Conservation (phyloP, 2,888 invertebrate genomes). For the Pristionchus arcanus region DNA sequence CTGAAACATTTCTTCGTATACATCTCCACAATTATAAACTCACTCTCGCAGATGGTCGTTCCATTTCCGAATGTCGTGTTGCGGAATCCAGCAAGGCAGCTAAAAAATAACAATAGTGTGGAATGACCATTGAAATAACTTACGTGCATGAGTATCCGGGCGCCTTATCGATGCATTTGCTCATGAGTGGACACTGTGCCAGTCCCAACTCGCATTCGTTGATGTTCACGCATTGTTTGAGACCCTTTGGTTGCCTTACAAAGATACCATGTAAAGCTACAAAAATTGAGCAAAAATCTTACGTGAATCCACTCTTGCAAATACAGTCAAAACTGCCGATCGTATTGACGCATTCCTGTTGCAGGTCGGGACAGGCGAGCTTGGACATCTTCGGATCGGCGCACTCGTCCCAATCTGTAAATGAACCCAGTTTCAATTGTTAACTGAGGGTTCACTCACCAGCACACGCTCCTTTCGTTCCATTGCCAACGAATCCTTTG, state of each 20-base stretch:
- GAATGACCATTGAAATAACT: background rate
- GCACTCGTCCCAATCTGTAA: conserved; percentile 37
- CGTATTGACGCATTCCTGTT: conserved; percentile 46
- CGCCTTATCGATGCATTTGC: conserved; percentile 51
- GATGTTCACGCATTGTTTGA: conserved; percentile 53
- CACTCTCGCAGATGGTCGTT: conserved; percentile 49
- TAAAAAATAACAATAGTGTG: background rate
- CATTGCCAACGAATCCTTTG: conserved; percentile 35
- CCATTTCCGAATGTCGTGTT: background rate
- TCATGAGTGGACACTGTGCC: conserved; percentile 55
- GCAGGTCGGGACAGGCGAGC: conserved; percentile 47
- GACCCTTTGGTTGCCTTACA: conserved; percentile 51
- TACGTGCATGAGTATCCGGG: conserved; percentile 41
- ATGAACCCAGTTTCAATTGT: background rate
- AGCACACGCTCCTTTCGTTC: conserved; percentile 42
- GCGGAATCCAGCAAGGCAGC: conserved; percentile 46
- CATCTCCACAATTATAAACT: background rate
- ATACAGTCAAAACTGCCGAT: conserved; percentile 33
- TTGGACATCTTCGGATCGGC: conserved; percentile 28
- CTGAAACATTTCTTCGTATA: background rate
- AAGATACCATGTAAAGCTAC: too few relatives aligned
- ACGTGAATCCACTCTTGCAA: conserved; percentile 52
- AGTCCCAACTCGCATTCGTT: conserved; percentile 56
- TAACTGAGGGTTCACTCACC: background rate
- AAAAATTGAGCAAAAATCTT: background rate